Conservation (phyloP, 2,888 invertebrate species). For the Listrodromus nycthemerus region DNA sequence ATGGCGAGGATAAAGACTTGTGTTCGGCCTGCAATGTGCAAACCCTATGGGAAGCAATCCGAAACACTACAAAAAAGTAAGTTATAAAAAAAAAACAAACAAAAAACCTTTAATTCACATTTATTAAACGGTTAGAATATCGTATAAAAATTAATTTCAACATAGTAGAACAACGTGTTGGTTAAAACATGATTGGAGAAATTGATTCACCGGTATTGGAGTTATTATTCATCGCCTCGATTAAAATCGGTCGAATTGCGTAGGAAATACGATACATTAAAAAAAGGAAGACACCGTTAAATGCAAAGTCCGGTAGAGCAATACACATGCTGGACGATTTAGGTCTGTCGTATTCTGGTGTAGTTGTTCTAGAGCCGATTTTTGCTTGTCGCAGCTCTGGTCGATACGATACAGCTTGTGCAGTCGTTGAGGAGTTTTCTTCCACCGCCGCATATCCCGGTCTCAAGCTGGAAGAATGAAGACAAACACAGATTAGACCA, state of each 20-base stretch:
- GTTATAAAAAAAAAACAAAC: conserved; percentile 17
- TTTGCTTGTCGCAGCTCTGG: conserved; percentile 86
- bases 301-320: conserved; percentile 12
- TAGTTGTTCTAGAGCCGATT: conserved; percentile 39
- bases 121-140: conserved; percentile 14
- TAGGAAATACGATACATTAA: background rate
- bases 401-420: conserved; percentile 94
- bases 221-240: background rate
- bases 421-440: conserved; percentile 93
- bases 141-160: conserved; percentile 47
- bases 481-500: conserved; percentile 88
- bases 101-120: conserved; percentile 1
- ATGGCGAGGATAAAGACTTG: conserved; percentile 95
- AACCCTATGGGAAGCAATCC: conserved; percentile 95
- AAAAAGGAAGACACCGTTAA: conserved; percentile 12
- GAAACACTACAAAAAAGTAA: conserved; percentile 95
- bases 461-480: conserved; percentile 96
- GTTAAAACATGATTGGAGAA: background rate
- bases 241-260: background rate
- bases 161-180: background rate
- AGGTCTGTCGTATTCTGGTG: conserved; percentile 4
- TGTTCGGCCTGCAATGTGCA: conserved; percentile 95
- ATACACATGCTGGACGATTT: conserved; percentile 5
- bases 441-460: conserved; percentile 95
- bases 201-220: background rate